phyloP scores from a whole-genome alignment of 2,797 vertebrate species.

The Kryptopterus vitreolus region DNA sequence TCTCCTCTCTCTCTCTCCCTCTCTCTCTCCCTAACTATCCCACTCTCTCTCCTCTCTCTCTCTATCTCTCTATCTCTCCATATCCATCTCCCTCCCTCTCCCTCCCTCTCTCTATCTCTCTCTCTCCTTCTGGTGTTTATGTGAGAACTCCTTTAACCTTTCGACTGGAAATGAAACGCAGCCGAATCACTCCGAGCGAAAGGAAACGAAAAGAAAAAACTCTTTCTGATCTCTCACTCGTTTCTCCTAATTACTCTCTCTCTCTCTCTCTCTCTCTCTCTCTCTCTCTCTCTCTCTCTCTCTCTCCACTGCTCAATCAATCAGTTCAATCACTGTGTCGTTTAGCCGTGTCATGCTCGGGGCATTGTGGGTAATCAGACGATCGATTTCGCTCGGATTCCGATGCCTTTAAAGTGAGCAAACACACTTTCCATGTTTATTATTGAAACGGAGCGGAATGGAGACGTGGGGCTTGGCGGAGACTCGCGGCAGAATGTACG shows the following conservation, averaged over 20 bases:
- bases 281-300: too few relatives aligned
- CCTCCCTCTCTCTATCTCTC: not conserved
- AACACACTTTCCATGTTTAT: constrained; percentile 24
- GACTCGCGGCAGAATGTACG: too few relatives aligned
- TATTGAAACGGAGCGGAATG: not conserved
- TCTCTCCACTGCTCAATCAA: not conserved
- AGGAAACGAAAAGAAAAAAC: constrained; percentile 12
- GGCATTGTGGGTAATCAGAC: constrained; percentile 27
- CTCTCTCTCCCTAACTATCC: too few relatives aligned
- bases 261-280: too few relatives aligned
- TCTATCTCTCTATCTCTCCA: too few relatives aligned
- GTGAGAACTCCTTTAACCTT: not conserved
- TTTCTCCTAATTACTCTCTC: constrained; percentile 1
- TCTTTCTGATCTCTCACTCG: not conserved
- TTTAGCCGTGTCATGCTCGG: not conserved
- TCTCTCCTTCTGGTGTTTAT: not conserved
- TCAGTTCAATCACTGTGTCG: constrained; percentile 30
- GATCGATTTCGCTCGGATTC: not conserved
- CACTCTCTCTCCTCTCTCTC: too few relatives aligned
- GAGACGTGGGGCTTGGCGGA: not conserved
- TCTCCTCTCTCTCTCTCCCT: too few relatives aligned
- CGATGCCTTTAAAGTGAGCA: constrained; percentile 9
- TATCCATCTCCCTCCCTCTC: too few relatives aligned
- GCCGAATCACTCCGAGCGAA: not conserved
- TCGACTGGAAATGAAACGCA: constrained; percentile 22